Base-by-base conservation (phyloP, 2,888 invertebrate genomes). In the Caenorhabditis auriculariae region DNA sequence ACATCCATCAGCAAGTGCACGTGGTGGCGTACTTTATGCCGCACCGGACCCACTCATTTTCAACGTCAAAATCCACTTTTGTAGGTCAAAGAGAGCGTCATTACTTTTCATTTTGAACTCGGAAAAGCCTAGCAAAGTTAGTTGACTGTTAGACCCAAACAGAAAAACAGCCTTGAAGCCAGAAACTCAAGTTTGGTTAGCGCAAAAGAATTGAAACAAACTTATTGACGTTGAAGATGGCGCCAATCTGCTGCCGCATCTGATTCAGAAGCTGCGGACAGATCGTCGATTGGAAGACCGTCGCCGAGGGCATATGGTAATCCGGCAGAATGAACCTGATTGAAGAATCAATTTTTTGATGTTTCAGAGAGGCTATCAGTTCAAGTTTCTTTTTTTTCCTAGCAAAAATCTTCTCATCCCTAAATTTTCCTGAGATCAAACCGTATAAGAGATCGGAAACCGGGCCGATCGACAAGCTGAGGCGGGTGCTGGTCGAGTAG, bases 401-500 rank as follows among this genome's bases (percentile, higher is more conserved):
- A 41, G 9, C 12, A n/a, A 41, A 17, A n/a, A 17, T 12, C 12
- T 41, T 17, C 12, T 41, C 17, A 41, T n/a, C n/a, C 12, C 9
- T n/a, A 41, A 21, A 21, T 41, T 21, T n/a, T 41, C 17, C 9
- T 1, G 12, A 41, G 12, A n/a, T 1, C 12, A 41, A 39, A 60
- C 59, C 59, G 45, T 19, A 60, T 49, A 9, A 74, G 60, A 4
- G 67, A 66, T 17, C 74, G 62, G 55, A 74, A 72, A 12, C 74
- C 74, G 9, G 66, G 70, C 32, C 69, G 59, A 52, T 74, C 72
- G 24, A 74, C 70, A 19, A 72, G 37, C 12, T 63, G 60, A n/a
- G 70, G 56, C 9, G 68, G 68, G n/a, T 69, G 68, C 45, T 68
- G 66, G 44, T 74, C 74, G 37, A 74, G 62, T 6, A 72, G 56